Evolutionary conservation across 2,113 vertebrate genomes (phyloP).

Genomic region (Callorhinus ursinus): DNA sequence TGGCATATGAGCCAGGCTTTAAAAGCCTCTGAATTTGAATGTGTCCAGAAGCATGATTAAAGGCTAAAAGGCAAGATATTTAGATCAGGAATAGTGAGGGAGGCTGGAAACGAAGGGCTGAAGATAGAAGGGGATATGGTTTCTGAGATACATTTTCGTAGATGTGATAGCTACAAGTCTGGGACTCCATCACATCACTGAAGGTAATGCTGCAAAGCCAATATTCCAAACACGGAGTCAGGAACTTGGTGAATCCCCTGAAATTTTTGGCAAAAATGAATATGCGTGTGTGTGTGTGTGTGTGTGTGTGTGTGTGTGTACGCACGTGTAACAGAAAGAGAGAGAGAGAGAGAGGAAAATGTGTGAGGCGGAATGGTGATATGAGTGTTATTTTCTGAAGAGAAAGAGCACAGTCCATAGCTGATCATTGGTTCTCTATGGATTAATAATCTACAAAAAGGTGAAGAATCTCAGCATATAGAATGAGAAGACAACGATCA

Average conservation of each 20-base stretch:
- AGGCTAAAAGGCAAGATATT: neutral
- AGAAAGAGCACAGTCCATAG: neutral
- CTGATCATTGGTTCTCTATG: neutral
- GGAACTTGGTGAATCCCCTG: neutral
- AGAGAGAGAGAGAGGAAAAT: neutral
- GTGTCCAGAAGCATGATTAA: neutral
- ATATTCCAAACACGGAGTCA: neutral
- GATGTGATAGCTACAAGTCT: neutral
- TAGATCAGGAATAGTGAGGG: neutral
- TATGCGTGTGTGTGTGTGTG: neutral
- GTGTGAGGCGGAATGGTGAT: neutral
- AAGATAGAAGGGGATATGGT: neutral
- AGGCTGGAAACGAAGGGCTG: neutral
- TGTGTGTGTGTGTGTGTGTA: neutral
- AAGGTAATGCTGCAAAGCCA: neutral
- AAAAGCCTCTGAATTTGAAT: neutral
- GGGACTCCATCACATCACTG: neutral
- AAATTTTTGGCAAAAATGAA: neutral
- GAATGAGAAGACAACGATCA: neutral
- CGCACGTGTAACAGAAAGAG: neutral
- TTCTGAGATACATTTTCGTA: neutral
- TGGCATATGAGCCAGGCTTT: neutral
- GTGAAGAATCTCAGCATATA: rapidly evolving
- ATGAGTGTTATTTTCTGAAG: neutral
- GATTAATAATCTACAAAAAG: neutral